Base-by-base conservation (phyloP, 2,797 vertebrate species). In the Argyrosomus regius region DNA sequence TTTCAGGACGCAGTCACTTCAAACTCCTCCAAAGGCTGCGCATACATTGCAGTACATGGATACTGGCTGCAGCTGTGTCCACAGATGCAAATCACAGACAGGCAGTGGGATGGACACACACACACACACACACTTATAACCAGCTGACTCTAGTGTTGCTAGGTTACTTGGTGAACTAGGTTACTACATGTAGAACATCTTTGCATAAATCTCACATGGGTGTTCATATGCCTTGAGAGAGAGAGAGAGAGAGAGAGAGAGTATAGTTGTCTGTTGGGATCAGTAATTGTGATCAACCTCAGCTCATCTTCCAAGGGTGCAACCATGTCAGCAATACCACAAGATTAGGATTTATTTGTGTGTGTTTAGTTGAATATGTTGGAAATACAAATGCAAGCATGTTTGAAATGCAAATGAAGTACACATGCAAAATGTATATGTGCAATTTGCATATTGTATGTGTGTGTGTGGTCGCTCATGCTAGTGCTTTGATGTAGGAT, bases 121-220 rank as follows among this genome's bases (percentile, higher is more conserved):
- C 26, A 26, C 45, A 52, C 39, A 45, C 61, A 52, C 65, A 41
- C 56, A 60, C 53, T 62, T 59, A 62, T 81, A 88, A 87, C 82
- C 87, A 89, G 91, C 87, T 89, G 89, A 90, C 80, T 90, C 58
- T 67, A 75, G 89, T 90, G 94, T 95, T 94, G 94, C 94, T 95
- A 95, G 94, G 94, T 91, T 94, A 95, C 93, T 91, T 86, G 70
- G 80, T 90, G 88, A 95, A 95, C 91, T 94, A 91, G 91, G 87
- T 91, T 93, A 90, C 89, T 84, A 94, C 88, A 89, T 87, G 91
- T 91, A 77, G 86, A 89, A 80, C 82, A 69, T 77, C 91, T 94
- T 91, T 93, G 87, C 93, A 93, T 94, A 89, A 87, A 86, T 88
- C 78, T 91, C 88, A 87, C 75, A 79, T 75, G 75, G 72, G 75